Conservation (phyloP, 2,113 vertebrate genomes). For the Cyrtonyx montezumae region DNA sequence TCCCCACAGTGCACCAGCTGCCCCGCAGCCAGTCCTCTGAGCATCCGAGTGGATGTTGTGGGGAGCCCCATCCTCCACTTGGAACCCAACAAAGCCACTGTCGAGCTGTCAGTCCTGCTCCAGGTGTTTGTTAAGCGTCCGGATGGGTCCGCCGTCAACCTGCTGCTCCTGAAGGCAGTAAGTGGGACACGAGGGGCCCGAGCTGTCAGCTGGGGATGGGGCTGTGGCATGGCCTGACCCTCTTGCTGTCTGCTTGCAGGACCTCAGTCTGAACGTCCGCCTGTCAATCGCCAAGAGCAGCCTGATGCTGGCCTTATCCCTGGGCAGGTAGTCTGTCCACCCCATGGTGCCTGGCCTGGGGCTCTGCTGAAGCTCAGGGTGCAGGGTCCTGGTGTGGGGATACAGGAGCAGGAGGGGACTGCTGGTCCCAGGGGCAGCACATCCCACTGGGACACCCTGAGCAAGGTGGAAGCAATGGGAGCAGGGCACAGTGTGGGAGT, state of each 20-base stretch:
- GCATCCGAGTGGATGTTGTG: background rate
- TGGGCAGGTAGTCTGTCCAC: constrained; percentile 15
- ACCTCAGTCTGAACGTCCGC: rapidly evolving
- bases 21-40: background rate
- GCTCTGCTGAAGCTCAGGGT: background rate
- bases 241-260: constrained; percentile 14
- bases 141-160: background rate
- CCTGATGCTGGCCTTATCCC: constrained; percentile 10
- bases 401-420: background rate
- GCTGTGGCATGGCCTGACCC: rapidly evolving
- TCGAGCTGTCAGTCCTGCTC: background rate
- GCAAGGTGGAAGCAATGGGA: rapidly evolving
- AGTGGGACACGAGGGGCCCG: background rate
- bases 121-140: background rate
- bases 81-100: background rate
- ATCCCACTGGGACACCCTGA: rapidly evolving
- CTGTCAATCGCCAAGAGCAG: background rate
- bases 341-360: rapidly evolving
- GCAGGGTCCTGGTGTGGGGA: background rate
- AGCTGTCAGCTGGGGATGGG: background rate
- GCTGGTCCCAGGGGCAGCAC: background rate
- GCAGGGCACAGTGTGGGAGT: rapidly evolving
- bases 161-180: background rate
- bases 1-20: background rate
- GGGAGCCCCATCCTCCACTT: background rate